Conservation (phyloP, 2,888 invertebrate species). For the Lepidocyrtoides sp. region DNA sequence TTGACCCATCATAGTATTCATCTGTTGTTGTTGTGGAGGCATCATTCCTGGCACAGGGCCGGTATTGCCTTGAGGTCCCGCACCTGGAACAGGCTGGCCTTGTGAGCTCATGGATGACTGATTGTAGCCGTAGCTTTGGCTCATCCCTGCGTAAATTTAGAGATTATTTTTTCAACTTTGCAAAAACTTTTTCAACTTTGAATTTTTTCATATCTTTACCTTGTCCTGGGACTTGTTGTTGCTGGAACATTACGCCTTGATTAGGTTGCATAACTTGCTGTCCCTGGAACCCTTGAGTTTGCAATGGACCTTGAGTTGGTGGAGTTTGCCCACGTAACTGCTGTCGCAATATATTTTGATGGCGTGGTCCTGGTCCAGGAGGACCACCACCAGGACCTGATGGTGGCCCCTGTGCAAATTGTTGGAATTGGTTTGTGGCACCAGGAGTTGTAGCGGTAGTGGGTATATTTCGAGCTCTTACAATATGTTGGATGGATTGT, state of each 20-base stretch:
- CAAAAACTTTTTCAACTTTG: too few species aligned
- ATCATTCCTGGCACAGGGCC: slow-evolving; percentile 79
- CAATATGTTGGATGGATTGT: slow-evolving; percentile 95
- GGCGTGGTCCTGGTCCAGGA: slow-evolving; percentile 66
- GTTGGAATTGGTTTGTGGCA: slow-evolving; percentile 83
- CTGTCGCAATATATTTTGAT: slow-evolving; percentile 83
- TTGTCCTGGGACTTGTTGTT: slow-evolving; percentile 87
- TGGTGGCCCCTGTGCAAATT: slow-evolving; percentile 82
- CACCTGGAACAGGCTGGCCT: slow-evolving; percentile 76
- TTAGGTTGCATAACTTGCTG: slow-evolving; percentile 82
- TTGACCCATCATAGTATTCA: slow-evolving; percentile 88
- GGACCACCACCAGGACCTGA: slow-evolving; percentile 53
- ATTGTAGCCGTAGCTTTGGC: slow-evolving; percentile 88
- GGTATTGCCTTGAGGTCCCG: slow-evolving; percentile 57
- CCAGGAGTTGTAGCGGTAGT: slow-evolving; percentile 87
- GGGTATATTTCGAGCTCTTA: slow-evolving; percentile 90
- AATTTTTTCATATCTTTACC: slow-evolving; percentile 40
- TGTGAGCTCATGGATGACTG: slow-evolving; percentile 80
- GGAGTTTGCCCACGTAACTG: slow-evolving; percentile 83
- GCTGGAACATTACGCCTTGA: slow-evolving; percentile 87
- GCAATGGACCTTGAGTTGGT: slow-evolving; percentile 73
- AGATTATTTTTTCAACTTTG: too few species aligned
- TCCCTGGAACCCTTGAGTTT: slow-evolving; percentile 81
- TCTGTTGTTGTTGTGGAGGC: slow-evolving; percentile 86
- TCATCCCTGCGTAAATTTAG: slow-evolving; percentile 9